Conservation (phyloP, 2,113 vertebrate genomes). For the Meriones unguiculatus region DNA sequence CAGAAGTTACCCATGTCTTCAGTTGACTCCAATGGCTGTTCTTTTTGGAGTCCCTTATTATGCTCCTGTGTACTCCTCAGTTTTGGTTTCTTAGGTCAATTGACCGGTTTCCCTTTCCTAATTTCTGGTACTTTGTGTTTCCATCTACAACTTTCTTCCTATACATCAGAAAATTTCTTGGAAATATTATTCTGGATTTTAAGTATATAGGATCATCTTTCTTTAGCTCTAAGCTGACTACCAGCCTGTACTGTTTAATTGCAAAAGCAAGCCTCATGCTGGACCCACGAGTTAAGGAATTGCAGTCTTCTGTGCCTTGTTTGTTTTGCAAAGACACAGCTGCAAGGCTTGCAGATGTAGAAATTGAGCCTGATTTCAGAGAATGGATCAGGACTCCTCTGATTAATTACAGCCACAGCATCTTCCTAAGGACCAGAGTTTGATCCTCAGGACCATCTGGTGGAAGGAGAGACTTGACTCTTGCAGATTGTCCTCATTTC, state of each 20-base stretch:
- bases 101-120: neutral
- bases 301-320: neutral
- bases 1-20: neutral
- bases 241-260: neutral
- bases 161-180: neutral
- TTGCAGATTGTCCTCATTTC: neutral
- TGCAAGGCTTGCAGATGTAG: constrained; percentile 45
- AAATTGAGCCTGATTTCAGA: constrained; percentile 13
- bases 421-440: neutral
- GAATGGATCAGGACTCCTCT: neutral
- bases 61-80: neutral
- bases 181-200: constrained; percentile 46
- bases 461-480: neutral
- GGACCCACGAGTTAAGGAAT: neutral
- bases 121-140: constrained; percentile 1
- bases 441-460: neutral
- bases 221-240: neutral
- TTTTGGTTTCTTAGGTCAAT: neutral
- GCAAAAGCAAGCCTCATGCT: neutral
- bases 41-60: neutral
- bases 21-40: neutral
- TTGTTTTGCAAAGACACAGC: neutral
- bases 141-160: neutral
- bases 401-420: neutral
- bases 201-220: constrained; percentile 21